Evolutionary conservation across 2,113 vertebrate species (phyloP).

Genomic region (Passer montanus): DNA sequence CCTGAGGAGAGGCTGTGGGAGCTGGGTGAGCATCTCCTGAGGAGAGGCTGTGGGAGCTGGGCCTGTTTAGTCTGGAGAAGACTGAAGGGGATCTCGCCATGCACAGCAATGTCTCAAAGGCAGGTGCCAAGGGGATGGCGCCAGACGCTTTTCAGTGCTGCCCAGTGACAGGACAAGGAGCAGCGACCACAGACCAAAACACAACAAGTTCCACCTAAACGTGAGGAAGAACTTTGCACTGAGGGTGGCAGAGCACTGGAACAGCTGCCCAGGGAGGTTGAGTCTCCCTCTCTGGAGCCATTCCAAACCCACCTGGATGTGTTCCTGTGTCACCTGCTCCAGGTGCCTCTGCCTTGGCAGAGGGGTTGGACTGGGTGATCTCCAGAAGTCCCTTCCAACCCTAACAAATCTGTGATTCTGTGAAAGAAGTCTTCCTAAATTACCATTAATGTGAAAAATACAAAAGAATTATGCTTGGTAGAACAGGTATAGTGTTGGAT

Average conservation of each 20-base stretch:
- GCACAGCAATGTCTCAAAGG: not conserved
- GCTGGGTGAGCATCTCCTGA: accelerated
- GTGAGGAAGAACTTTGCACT: accelerated
- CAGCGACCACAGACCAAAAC: not conserved
- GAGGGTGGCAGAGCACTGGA: not conserved
- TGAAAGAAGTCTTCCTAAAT: not conserved
- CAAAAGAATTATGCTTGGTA: not conserved
- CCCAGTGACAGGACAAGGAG: not conserved
- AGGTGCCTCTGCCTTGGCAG: not conserved
- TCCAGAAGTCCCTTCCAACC: not conserved
- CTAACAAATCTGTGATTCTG: not conserved
- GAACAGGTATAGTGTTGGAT: not conserved
- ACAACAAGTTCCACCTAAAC: not conserved
- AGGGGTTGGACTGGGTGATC: not conserved
- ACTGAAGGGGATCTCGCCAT: not conserved
- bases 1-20: too few species aligned
- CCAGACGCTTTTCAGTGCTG: not conserved
- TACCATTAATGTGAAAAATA: not conserved
- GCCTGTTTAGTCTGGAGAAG: not conserved
- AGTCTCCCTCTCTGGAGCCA: not conserved
- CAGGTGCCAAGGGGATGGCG: too few species aligned
- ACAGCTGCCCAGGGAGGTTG: not conserved
- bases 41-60: not conserved
- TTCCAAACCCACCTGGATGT: not conserved
- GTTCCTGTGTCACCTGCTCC: not conserved